Percentiles rank a stretch among this genome's conserved stretches.
Evolutionary conservation across 2,113 vertebrate genomes (phyloP).

Genomic region (Penelope pileata): DNA sequence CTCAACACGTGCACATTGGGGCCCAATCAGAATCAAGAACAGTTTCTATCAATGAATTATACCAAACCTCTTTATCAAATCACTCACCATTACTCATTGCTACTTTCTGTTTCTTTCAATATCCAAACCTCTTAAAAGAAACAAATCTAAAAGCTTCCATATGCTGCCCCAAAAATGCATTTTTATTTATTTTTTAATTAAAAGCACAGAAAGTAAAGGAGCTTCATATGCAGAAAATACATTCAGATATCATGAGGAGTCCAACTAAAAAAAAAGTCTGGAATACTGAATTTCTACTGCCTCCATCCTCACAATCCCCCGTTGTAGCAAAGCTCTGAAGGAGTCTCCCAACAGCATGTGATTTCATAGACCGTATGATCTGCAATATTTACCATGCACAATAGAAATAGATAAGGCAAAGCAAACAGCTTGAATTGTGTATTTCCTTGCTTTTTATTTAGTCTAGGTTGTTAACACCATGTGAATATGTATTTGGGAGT

Average conservation of each 20-base stretch:
- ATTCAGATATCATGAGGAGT: neutral
- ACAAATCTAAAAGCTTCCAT: neutral
- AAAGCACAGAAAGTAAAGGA: neutral
- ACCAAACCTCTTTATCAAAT: neutral
- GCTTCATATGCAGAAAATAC: neutral
- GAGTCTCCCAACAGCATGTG: conserved; percentile 37
- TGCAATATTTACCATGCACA: conserved; percentile 68
- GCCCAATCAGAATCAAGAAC: neutral
- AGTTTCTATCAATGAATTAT: neutral
- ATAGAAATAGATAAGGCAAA: conserved; percentile 67
- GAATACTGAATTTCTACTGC: neutral
- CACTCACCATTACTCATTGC: neutral
- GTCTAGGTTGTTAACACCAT: conserved; percentile 51
- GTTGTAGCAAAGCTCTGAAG: conserved; percentile 41
- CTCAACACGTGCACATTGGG: too few relatives aligned
- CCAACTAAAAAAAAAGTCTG: neutral
- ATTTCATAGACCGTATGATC: conserved; percentile 64
- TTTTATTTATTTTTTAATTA: neutral
- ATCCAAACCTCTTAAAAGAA: neutral
- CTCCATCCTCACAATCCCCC: conserved; percentile 1
- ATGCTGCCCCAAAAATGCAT: neutral
- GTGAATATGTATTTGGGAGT: conserved; percentile 28
- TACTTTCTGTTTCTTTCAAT: neutral
- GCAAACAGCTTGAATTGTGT: conserved; percentile 67
- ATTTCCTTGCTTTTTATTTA: conserved; percentile 56